phyloP scores from a whole-genome alignment of 2,888 invertebrate species.

The Notodromas monacha region DNA sequence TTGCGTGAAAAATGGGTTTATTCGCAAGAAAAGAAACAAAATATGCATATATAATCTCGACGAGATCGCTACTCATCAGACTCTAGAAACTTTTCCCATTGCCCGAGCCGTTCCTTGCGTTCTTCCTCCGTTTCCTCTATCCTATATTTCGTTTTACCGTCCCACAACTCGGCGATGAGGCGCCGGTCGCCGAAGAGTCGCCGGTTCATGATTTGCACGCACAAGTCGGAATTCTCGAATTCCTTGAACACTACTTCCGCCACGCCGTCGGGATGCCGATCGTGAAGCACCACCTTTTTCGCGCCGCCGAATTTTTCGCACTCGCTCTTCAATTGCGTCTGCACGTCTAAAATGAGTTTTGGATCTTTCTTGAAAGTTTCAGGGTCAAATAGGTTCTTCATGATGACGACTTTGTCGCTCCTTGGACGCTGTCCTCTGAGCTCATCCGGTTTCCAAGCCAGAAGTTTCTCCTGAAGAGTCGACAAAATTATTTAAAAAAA shows the following conservation, averaged over 20 bases:
- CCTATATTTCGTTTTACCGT: conserved; percentile 65
- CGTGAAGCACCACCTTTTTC: conserved; percentile 59
- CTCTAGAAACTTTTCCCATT: conserved; percentile 58
- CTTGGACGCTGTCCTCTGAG: conserved; percentile 49
- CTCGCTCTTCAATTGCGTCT: conserved; percentile 59
- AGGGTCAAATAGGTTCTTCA: conserved; percentile 71
- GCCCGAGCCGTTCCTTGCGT: conserved; percentile 36
- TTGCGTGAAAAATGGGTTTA: too few relatives aligned
- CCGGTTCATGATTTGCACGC: conserved; percentile 50
- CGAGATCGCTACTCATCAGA: conserved; percentile 18
- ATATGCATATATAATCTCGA: not conserved
- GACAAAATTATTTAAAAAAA: not conserved
- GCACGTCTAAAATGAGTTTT: conserved; percentile 53
- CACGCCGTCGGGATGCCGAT: conserved; percentile 74
- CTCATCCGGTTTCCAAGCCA: conserved; percentile 89
- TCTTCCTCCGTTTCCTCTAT: conserved; percentile 68
- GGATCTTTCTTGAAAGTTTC: conserved; percentile 64
- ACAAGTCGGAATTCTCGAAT: conserved; percentile 65
- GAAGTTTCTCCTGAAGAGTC: conserved; percentile 24
- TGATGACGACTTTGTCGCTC: conserved; percentile 59
- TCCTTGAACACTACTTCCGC: conserved; percentile 64
- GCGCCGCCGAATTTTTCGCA: conserved; percentile 68
- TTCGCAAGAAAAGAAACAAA: not conserved
- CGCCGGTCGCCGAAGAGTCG: conserved; percentile 60
- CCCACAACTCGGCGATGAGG: conserved; percentile 62